Evolutionary conservation across 2,888 invertebrate genomes (phyloP), one percentile per base, ranked within the genome.

Genomic region (Melieria omissa): DNA sequence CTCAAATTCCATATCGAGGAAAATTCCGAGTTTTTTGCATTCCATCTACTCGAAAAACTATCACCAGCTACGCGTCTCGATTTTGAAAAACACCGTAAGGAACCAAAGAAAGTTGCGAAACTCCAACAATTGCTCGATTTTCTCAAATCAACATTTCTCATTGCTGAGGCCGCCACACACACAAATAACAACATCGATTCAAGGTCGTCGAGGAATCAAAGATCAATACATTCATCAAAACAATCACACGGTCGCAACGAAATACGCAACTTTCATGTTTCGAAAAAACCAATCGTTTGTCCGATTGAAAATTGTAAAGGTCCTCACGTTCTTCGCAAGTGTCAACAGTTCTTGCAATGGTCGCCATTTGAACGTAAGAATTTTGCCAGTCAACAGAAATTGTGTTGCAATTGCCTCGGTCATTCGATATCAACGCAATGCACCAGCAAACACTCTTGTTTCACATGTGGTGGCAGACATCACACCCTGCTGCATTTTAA

Each of bases 311-410:
- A 1, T 6, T 63, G 67, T 57, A 71, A 54, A 16, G 52, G 66
- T 4, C 45, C 63, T 29, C 62, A 67, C 46, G 9, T 67, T 62
- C 55, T 71, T n/a, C 66, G 44, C 7, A 71, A 64, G 47, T 72
- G 72, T 16, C 68, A 66, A 55, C 67, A 67, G 47, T 71, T 71
- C 16, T 65, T 67, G 44, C 68, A 72, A 60, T 72, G 60, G 67
- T 55, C 72, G 49, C 68, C 63, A 44, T 62, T 54, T 46, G 69
- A 69, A 52, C 62, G 62, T 62, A 69, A 62, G 44, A 54, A 54
- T 14, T 69, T 69, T 47, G 29, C 45, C 14, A 54, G 9, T 42
- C 41, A 54, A 54, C 14, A 62, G 16, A 69, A 62, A 41, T 54
- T 62, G 16, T 63, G 45, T 16, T 62, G 61, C 14, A 52, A 69